phyloP scores from a whole-genome alignment of 2,888 invertebrate genomes.

The Callinectes sapidus region DNA sequence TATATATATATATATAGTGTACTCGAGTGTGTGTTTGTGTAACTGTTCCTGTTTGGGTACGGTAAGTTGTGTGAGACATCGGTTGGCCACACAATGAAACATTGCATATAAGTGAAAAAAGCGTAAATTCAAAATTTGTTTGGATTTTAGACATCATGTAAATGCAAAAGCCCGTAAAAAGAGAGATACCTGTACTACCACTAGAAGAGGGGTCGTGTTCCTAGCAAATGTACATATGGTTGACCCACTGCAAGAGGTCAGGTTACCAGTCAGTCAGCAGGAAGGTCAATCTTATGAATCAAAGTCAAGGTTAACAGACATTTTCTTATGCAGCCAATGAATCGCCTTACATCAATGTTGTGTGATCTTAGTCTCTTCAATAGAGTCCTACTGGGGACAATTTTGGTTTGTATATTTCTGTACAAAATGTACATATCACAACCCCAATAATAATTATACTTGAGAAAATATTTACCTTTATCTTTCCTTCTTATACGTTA shows the following conservation, averaged over 20 bases:
- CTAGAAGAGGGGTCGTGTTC: slow-evolving; percentile 16
- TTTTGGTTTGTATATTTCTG: slow-evolving; percentile 61
- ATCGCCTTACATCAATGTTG: slow-evolving; percentile 54
- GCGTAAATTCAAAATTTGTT: no score
- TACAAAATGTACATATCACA: slow-evolving; percentile 63
- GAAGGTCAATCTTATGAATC: slow-evolving; percentile 31
- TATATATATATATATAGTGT: no score
- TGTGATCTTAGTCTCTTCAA: slow-evolving; percentile 52
- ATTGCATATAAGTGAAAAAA: no score
- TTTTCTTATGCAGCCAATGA: slow-evolving; percentile 55
- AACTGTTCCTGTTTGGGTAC: no score
- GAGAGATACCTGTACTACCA: no score
- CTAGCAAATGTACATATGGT: slow-evolving; percentile 1
- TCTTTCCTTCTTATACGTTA: neutral
- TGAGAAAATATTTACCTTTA: slow-evolving; percentile 7
- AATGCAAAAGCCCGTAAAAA: no score
- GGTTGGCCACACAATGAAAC: no score
- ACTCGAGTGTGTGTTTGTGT: no score
- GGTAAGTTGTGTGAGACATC: no score
- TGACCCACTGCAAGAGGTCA: slow-evolving; percentile 33
- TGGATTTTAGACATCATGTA: no score
- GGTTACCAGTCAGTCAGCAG: neutral
- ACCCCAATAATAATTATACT: slow-evolving; percentile 57
- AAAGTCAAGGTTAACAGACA: slow-evolving; percentile 38
- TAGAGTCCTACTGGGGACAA: slow-evolving; percentile 47